Evolutionary conservation across 2,888 invertebrate species (phyloP).

Genomic region (Acleris emargana): DNA sequence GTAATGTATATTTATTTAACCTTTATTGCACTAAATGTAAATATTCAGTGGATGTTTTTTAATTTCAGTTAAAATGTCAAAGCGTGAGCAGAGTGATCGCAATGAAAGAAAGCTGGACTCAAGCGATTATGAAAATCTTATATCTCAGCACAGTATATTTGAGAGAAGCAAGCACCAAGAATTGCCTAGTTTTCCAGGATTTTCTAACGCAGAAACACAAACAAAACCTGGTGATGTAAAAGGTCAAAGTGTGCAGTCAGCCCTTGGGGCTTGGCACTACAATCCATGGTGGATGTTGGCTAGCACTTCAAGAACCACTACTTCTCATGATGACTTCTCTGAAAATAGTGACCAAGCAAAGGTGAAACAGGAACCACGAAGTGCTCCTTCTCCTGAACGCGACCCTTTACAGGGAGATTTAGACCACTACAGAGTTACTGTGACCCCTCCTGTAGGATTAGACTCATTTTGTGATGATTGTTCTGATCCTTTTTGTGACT

Average conservation of each 20-base stretch:
- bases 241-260: constrained; percentile 67
- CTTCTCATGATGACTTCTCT: constrained; percentile 75
- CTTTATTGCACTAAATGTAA: neutral
- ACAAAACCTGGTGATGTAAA: constrained; percentile 77
- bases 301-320: constrained; percentile 74
- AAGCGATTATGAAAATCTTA: constrained; percentile 78
- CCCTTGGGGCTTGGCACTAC: constrained; percentile 78
- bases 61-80: constrained; percentile 67
- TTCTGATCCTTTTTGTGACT: constrained; percentile 81
- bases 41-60: constrained; percentile 1
- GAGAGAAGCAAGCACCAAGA: constrained; percentile 77
- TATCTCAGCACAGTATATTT: constrained; percentile 80
- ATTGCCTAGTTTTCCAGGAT: constrained; percentile 78
- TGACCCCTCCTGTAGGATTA: constrained; percentile 73
- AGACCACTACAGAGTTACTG: constrained; percentile 64
- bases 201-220: constrained; percentile 81
- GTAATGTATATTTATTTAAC: too few relatives aligned
- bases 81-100: constrained; percentile 76
- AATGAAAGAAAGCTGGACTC: constrained; percentile 77
- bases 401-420: constrained; percentile 70
- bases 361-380: constrained; percentile 75
- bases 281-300: constrained; percentile 84
- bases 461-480: constrained; percentile 82
- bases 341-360: constrained; percentile 74
- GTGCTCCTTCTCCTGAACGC: constrained; percentile 71